Conservation (phyloP, 2,888 invertebrate species). For the Maniola hyperantus region DNA sequence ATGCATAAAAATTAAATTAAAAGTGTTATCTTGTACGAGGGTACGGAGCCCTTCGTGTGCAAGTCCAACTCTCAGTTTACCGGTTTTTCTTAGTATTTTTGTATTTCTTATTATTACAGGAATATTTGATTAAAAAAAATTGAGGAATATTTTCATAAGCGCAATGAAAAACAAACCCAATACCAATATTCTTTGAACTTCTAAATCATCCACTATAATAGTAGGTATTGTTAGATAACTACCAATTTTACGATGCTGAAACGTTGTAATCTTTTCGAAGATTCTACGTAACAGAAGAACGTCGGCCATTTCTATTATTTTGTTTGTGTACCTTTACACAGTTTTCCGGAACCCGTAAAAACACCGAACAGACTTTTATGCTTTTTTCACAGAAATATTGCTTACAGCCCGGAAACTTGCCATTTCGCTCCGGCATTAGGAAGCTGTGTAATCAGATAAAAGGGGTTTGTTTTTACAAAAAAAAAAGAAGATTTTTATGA, state of each 20-base stretch:
- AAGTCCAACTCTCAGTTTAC: too few species aligned
- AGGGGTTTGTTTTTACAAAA: conserved; percentile 22
- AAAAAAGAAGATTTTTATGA: neutral
- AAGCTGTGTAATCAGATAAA: conserved; percentile 26
- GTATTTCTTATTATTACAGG: too few species aligned
- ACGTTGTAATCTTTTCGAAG: conserved; percentile 12
- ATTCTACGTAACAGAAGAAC: conserved; percentile 1
- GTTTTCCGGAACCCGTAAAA: conserved; percentile 23
- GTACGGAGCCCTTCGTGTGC: too few species aligned
- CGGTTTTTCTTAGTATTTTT: too few species aligned
- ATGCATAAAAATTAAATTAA: too few species aligned
- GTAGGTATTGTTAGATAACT: neutral
- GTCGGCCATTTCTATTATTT: conserved; percentile 18
- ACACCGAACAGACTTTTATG: conserved; percentile 19
- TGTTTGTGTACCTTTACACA: conserved; percentile 23
- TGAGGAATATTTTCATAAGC: too few species aligned
- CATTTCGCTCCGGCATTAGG: conserved; percentile 21
- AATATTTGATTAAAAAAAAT: too few species aligned
- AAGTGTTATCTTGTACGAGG: too few species aligned
- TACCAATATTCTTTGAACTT: neutral
- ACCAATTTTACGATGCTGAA: conserved; percentile 14
- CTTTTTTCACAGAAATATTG: conserved; percentile 23
- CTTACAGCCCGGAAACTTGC: conserved; percentile 22
- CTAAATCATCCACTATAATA: conserved; percentile 6
- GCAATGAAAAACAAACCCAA: neutral